Evolutionary conservation across 2,113 vertebrate species (phyloP).

Genomic region (Paratilapia polleni): DNA sequence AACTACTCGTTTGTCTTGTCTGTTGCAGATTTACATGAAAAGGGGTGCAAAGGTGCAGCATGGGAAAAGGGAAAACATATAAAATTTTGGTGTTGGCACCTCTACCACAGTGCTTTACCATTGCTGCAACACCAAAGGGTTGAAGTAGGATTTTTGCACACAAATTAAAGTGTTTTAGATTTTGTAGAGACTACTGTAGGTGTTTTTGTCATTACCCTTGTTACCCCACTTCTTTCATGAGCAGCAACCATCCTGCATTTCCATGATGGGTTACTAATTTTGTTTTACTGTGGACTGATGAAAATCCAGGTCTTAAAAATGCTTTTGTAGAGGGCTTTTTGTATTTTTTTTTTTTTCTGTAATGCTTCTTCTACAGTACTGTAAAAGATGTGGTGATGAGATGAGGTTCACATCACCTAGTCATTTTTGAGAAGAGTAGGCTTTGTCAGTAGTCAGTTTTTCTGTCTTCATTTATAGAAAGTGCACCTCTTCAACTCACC

Average conservation of each 20-base stretch:
- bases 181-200: neutral
- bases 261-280: neutral
- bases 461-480: neutral
- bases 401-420: neutral
- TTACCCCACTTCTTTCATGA: neutral
- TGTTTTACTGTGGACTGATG: neutral
- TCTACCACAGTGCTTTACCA: no score
- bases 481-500: neutral
- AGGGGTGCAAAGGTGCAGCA: neutral
- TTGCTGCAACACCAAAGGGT: neutral
- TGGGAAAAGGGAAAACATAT: neutral
- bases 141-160: neutral
- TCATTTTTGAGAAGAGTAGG: neutral
- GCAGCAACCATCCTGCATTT: neutral
- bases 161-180: neutral
- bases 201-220: neutral
- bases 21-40: neutral
- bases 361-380: fast-evolving
- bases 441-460: neutral
- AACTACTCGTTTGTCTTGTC: neutral
- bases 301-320: neutral
- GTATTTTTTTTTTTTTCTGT: neutral
- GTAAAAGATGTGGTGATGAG: neutral
- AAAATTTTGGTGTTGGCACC: neutral
- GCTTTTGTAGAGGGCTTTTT: neutral